Evolutionary conservation across 2,888 invertebrate genomes (phyloP).

Genomic region (Sinopyrophorus schimmeli): DNA sequence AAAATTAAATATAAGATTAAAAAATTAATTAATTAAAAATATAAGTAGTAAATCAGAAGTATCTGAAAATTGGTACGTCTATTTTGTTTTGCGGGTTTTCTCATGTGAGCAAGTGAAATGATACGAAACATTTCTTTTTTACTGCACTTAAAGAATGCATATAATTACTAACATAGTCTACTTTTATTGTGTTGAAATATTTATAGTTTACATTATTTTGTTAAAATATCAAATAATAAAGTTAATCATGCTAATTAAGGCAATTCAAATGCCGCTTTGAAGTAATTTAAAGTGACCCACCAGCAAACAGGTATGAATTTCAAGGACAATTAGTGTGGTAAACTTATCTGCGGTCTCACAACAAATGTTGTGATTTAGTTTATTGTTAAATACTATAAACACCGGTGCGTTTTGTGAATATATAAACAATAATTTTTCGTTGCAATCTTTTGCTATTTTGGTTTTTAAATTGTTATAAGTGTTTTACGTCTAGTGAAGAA

Average conservation of each 20-base stretch:
- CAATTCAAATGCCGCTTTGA: background rate
- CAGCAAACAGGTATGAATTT: conserved; percentile 6
- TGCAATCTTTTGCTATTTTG: background rate
- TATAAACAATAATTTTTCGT: too few species aligned
- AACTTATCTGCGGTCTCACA: conserved; percentile 5
- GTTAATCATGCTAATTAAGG: background rate
- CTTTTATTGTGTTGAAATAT: too few species aligned
- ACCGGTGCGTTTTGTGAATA: too few species aligned
- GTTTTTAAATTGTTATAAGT: background rate
- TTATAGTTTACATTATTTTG: too few species aligned
- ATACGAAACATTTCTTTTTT: background rate
- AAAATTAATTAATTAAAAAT: too few species aligned
- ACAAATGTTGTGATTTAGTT: background rate
- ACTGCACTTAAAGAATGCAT: background rate
- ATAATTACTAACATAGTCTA: too few species aligned
- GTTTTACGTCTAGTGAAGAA: background rate
- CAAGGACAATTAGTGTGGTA: conserved; percentile 10
- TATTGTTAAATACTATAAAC: background rate
- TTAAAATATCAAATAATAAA: background rate
- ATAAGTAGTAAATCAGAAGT: too few species aligned
- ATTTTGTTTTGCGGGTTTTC: too few species aligned
- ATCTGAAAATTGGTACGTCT: too few species aligned
- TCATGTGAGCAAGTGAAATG: too few species aligned
- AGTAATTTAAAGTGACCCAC: background rate
- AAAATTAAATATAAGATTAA: too few species aligned